Evolutionary conservation across 2,888 invertebrate species (phyloP), one percentile per base, ranked within the genome.

Genomic region (Lepidocyrtinus sp.): DNA sequence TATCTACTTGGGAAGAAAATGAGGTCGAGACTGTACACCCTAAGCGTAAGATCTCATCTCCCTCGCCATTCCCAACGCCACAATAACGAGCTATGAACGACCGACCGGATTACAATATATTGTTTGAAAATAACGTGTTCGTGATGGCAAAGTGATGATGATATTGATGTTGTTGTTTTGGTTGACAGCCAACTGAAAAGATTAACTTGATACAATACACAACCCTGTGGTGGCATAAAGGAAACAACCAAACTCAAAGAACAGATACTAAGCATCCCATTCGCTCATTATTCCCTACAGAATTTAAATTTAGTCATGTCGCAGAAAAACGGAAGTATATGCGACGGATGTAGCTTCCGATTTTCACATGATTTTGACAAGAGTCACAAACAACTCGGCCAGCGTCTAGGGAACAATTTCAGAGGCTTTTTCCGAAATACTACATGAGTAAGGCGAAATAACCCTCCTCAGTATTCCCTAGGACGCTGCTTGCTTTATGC

Each of bases 161-260:
- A 59, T 59, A 22, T 59, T 59, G 59, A 59, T 59, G 59, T 59
- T 59, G 19, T 59, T 59, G 59, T 59, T 59, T 59, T 59, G 59
- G 59, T 59, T 59, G 59, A 59, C 59, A 59, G 59, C 59, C 59
- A 59, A 59, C 21, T 21, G 55, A 59, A 59, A 59, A 59, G 59
- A 59, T 59, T 59, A 59, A 59, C 59, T 59, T 59, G 2, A 12
- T 59, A 22, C 22, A 59, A 21, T 59, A 22, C n/a, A n/a, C n/a
- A 55, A n/a, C n/a, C n/a, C n/a, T n/a, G n/a, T 55, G 1, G 59
- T 59, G 7, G 55, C 17, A 55, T 55, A 12, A 59, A 22, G 59
- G 59, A 21, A 59, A 36, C 36, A 9, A 59, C 12, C 50, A 59
- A 59, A 21, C 21, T 19, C 21, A 21, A 59, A 59, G 22, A 21